Evolutionary conservation across 2,113 vertebrate genomes (phyloP), one percentile per base, ranked within the genome.

Genomic region (Callithrix jacchus): DNA sequence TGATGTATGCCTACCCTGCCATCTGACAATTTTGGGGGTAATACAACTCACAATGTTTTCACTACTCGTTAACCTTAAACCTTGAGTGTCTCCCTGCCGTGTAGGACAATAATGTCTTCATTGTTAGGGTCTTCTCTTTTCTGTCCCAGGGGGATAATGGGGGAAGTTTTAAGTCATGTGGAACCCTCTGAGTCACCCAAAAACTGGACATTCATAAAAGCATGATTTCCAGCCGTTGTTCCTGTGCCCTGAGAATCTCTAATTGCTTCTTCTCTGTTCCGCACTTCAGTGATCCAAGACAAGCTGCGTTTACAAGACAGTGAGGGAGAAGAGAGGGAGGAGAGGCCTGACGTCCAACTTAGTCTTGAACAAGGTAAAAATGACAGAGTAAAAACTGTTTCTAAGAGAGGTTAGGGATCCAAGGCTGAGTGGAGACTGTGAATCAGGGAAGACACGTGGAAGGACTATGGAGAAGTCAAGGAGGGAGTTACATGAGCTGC

Each of bases 291-390:
- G 0, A 0, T 93, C 23, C 30, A 76, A 0, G 47, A 54, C 0
- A 49, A 0, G 45, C 0, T 64, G 5, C 1, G 0, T 80, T 0
- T 2, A 4, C 71, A 45, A 32, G n/a, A 49, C 8, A 45, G 0
- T 21, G 32, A 83, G 3, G 58, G 2, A 77, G 71, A 90, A 68
- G 79, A 47, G 0, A 71, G 3, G 8, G 25, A 32, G 25, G 52
- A 81, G 17, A 45, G 54, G 5, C 8, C 12, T 17, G 42, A 23
- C 7, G 10, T 5, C n/a, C 92, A 61, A 6, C 61, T 91, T 20
- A 70, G 68, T 1, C 73, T 97, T 25, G 79, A 89, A 68, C 93
- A 95, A 97, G 97, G 97, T 97, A 92, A 97, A 21, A 68, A 35
- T 6, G 35, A 35, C 2, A 10, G 4, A 5, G 61, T n/a, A 49